Base-by-base conservation (phyloP, 2,797 vertebrate genomes). In the Cyprinella venusta region DNA sequence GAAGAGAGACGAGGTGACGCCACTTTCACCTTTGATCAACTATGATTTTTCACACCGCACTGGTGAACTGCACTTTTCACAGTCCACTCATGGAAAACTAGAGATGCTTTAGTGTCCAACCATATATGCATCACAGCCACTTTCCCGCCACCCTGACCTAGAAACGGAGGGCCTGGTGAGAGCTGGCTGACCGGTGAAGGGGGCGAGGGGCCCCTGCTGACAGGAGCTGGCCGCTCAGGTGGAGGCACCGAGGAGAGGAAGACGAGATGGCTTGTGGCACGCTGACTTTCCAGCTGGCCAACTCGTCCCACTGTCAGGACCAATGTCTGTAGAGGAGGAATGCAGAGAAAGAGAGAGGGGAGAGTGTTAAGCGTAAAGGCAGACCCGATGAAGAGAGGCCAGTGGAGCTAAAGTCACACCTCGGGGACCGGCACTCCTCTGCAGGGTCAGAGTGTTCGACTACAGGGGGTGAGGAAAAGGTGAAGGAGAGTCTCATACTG, bases 251-350 rank as follows among this genome's bases (percentile, higher is more conserved):
- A 80, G 36, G 81, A 52, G 45, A 42, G 16, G 10, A 64, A 88
- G 89, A 90, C 38, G 86, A 89, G 87, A 90, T 89, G 87, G 83
- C 78, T 88, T 88, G 76, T 90, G 89, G 89, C 90, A 89, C 68
- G 21, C 56, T 50, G 77, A 77, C 80, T 80, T 86, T 90, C 87
- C 69, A 76, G 84, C 86, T 74, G 84, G 83, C 76, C 89, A 68
- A 61, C 81, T 76, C 56, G 76, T 77, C 81, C 84, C 67, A 52
- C 82, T 88, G 88, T 89, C 84, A 87, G 79, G 83, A 88, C 81
- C 50, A 85, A 84, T 89, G 87, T 88, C 82, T 89, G 59, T 54
- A 42, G 52, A 24, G 33, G 42, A 72, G 56, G 48, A 71, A 74
- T 42, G 64, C 50, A 63, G 59, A 75, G 61, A 24, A 70, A 45